Percentiles rank a stretch among this genome's conserved stretches.
phyloP scores from a whole-genome alignment of 2,888 invertebrate species.

The Ctena decussata region DNA sequence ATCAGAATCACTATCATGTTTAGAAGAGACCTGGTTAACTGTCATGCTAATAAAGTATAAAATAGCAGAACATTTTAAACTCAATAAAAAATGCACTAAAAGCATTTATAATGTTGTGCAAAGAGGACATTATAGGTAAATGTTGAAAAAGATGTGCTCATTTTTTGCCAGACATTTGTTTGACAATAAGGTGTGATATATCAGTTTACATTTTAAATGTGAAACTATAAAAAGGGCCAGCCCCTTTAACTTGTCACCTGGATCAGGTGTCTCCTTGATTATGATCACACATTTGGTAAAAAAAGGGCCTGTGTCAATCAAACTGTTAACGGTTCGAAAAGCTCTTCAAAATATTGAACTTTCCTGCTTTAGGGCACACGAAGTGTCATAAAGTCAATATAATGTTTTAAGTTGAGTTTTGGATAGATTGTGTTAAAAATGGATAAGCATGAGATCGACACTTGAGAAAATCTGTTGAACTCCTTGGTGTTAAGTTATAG shows the following conservation, averaged over 20 bases:
- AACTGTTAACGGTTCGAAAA: neutral
- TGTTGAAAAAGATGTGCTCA: no score
- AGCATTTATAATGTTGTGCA: no score
- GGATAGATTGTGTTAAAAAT: neutral
- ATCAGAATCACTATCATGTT: no score
- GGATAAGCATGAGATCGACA: neutral
- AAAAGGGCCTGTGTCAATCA: neutral
- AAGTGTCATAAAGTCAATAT: slow-evolving; percentile 13
- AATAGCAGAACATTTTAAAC: no score
- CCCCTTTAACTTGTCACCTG: neutral
- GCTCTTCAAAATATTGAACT: neutral
- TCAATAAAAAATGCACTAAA: no score
- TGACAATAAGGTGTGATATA: no score
- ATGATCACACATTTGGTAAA: neutral
- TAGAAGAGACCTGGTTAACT: no score
- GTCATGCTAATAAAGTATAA: no score
- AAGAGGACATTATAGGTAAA: no score
- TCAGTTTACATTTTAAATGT: no score
- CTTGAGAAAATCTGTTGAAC: neutral
- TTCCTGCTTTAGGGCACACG: neutral
- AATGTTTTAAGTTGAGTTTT: neutral
- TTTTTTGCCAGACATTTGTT: no score
- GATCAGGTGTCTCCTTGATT: neutral
- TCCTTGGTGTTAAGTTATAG: neutral
- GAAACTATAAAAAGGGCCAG: no score